Evolutionary conservation across 2,113 vertebrate species (phyloP).

Genomic region (Synchiropus splendidus): DNA sequence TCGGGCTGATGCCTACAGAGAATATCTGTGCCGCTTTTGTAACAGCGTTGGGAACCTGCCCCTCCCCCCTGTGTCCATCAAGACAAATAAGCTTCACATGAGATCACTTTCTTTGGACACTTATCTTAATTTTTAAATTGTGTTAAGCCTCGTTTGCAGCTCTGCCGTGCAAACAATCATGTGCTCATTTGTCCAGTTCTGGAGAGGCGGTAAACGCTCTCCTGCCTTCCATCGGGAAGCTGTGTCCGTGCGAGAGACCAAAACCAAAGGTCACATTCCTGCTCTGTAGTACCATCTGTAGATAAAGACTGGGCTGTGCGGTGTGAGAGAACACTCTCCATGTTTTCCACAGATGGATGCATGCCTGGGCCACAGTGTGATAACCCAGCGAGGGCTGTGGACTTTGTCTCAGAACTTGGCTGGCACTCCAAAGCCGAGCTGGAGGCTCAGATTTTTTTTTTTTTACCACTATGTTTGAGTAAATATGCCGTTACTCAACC

Average conservation of each 20-base stretch:
- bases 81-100: slow-evolving; percentile 58
- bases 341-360: slow-evolving; percentile 71
- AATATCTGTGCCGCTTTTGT: slow-evolving; percentile 10
- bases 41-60: slow-evolving; percentile 30
- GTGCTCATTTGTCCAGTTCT: slow-evolving; percentile 36
- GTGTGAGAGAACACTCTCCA: slow-evolving; percentile 57
- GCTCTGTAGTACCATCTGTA: slow-evolving; percentile 66
- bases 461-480: slow-evolving; percentile 9
- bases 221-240: slow-evolving; percentile 30
- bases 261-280: slow-evolving; percentile 69
- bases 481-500: neutral
- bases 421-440: slow-evolving; percentile 43
- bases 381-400: slow-evolving; percentile 59
- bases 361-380: slow-evolving; percentile 67
- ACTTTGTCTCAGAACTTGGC: slow-evolving; percentile 61
- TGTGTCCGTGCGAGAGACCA: slow-evolving; percentile 41
- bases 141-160: slow-evolving; percentile 41
- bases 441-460: slow-evolving; percentile 29
- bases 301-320: slow-evolving; percentile 62
- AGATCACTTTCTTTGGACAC: slow-evolving; percentile 49
- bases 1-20: neutral
- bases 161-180: slow-evolving; percentile 46
- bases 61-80: slow-evolving; percentile 25
- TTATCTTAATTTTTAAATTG: slow-evolving; percentile 56
- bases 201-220: slow-evolving; percentile 19